Evolutionary conservation across 2,797 vertebrate species (phyloP).

Genomic region (Pelochelys cantorii): DNA sequence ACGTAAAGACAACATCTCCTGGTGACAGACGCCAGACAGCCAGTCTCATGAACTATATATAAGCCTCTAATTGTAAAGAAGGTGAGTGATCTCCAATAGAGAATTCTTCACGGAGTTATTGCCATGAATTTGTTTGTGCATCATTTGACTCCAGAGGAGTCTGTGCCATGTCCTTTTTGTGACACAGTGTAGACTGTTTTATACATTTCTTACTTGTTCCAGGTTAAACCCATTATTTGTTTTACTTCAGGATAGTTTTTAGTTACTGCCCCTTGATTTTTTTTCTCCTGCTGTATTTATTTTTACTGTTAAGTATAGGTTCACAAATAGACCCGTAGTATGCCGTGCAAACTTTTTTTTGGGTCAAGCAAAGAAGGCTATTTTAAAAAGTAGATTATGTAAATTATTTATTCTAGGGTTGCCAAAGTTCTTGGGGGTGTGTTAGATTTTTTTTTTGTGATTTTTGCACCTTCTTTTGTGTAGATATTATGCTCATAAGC

Average conservation of each 20-base stretch:
- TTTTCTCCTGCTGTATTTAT: background rate
- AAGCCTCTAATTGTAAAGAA: background rate
- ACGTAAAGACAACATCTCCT: background rate
- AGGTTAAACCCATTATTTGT: background rate
- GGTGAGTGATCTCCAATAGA: background rate
- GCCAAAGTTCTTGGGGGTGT: background rate
- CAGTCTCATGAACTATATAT: background rate
- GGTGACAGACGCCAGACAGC: background rate
- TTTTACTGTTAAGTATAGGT: background rate
- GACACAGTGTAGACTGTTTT: background rate
- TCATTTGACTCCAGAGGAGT: background rate
- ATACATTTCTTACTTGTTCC: background rate
- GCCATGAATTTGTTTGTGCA: background rate
- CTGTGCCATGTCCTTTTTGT: background rate
- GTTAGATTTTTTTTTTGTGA: background rate
- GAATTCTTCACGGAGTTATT: background rate
- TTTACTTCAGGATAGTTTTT: background rate
- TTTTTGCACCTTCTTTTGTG: background rate
- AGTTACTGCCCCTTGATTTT: background rate
- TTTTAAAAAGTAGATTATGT: background rate
- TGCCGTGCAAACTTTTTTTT: background rate
- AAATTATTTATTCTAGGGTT: background rate
- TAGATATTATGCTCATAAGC: background rate
- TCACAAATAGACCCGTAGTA: background rate
- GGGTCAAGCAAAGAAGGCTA: background rate